Conservation (phyloP, 2,888 invertebrate genomes). For the Ormyrus rosae region DNA sequence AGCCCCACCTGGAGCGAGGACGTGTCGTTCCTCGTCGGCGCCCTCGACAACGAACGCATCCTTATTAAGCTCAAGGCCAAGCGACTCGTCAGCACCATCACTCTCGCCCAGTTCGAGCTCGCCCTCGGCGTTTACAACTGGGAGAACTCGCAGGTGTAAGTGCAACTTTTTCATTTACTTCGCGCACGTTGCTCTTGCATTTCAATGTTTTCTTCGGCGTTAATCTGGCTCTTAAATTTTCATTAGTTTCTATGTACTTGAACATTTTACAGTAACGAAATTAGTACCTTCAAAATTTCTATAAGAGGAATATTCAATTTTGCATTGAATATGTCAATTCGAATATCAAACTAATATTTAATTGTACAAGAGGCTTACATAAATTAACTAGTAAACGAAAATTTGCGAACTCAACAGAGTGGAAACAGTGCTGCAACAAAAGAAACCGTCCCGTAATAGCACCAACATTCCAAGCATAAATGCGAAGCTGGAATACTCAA, state of each 20-base stretch:
- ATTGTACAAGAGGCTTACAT: no score
- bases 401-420: slow-evolving; percentile 67
- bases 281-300: no score
- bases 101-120: slow-evolving; percentile 76
- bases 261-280: not conserved
- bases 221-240: no score
- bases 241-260: not conserved
- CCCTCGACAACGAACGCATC: slow-evolving; percentile 75
- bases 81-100: slow-evolving; percentile 76
- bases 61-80: slow-evolving; percentile 77
- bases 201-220: not conserved
- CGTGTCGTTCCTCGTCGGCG: slow-evolving; percentile 77
- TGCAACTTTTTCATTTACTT: slow-evolving; percentile 34
- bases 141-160: slow-evolving; percentile 74
- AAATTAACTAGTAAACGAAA: not conserved
- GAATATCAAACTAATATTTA: no score
- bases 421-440: slow-evolving; percentile 74
- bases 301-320: no score
- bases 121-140: slow-evolving; percentile 76
- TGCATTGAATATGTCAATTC: no score
- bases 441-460: slow-evolving; percentile 68
- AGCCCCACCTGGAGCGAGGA: slow-evolving; percentile 76
- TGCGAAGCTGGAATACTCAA: slow-evolving; percentile 75
- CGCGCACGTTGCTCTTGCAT: not conserved
- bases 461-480: slow-evolving; percentile 72